These are phyloP conservation scores for Endotricha flammealis DNA, from an alignment of 2,888 invertebrate species.

Conservation along the genomic window DNA sequence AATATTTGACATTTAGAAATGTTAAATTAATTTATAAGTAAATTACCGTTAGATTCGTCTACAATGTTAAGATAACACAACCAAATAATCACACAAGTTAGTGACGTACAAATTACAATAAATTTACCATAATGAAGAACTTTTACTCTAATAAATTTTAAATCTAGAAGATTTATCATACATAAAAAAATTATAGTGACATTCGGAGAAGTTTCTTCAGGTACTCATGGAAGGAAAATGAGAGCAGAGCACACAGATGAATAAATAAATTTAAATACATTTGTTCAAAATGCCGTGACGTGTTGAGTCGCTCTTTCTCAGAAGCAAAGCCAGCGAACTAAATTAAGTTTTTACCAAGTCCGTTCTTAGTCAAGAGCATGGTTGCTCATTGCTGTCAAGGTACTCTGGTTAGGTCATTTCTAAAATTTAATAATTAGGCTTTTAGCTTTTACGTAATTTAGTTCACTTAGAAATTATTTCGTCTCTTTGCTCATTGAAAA, in stretches of 20 bases:
- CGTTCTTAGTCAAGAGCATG: too few relatives aligned
- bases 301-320: too few relatives aligned
- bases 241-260: slow-evolving; percentile 22
- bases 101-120: slow-evolving; percentile 52
- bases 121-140: slow-evolving; percentile 23
- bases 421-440: too few relatives aligned
- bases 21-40: slow-evolving; percentile 35
- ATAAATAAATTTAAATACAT: slow-evolving; percentile 17
- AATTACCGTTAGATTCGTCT: slow-evolving; percentile 46
- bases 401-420: too few relatives aligned
- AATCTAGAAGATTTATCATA: slow-evolving; percentile 30
- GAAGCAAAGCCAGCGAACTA: too few relatives aligned
- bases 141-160: slow-evolving; percentile 25
- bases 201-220: slow-evolving; percentile 47
- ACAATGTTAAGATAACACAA: slow-evolving; percentile 67
- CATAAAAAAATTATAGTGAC: slow-evolving; percentile 28
- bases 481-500: too few relatives aligned
- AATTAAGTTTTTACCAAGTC: too few relatives aligned
- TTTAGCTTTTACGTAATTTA: too few relatives aligned
- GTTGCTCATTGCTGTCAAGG: too few relatives aligned
- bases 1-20: slow-evolving; percentile 49
- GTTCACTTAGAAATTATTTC: too few relatives aligned
- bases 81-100: slow-evolving; percentile 73
- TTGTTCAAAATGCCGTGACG: slow-evolving; percentile 11
- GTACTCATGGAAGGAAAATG: slow-evolving; percentile 58